These are phyloP conservation scores for Pinctada fucata DNA, from an alignment of 2,888 invertebrate genomes.

Conservation along the genomic window DNA sequence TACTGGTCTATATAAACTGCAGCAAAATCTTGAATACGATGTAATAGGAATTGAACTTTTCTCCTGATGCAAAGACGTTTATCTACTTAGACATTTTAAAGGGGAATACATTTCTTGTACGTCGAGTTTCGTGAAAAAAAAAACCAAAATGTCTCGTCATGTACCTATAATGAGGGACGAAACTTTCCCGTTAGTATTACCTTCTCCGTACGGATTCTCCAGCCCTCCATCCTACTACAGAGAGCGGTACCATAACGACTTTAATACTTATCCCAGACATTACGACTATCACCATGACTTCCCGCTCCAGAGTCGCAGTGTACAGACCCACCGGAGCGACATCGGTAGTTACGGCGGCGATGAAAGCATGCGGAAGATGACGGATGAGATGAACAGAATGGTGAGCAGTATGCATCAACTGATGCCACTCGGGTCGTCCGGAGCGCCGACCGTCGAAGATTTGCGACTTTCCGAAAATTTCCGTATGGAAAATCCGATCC, in stretches of 20 bases:
- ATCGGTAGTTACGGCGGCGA: not conserved
- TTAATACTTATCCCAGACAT: too few species aligned
- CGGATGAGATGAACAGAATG: constrained; percentile 49
- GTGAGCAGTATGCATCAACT: constrained; percentile 35
- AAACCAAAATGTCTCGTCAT: not conserved
- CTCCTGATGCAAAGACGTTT: too few species aligned
- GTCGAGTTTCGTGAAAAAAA: too few species aligned
- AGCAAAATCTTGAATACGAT: too few species aligned
- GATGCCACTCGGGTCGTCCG: constrained; percentile 26
- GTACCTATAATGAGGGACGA: not conserved
- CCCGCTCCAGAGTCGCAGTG: not conserved
- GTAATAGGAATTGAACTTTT: too few species aligned
- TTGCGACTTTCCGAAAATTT: constrained; percentile 61
- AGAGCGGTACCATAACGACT: not conserved
- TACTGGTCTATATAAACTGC: too few species aligned
- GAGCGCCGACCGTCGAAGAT: constrained; percentile 47
- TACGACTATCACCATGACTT: not conserved
- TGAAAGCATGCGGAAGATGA: constrained; percentile 45
- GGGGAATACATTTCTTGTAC: too few species aligned
- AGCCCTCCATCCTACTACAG: not conserved
- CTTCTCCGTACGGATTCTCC: not conserved
- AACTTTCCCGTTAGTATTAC: not conserved
- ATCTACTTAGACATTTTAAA: too few species aligned
- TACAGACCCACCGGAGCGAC: not conserved
- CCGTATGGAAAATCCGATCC: constrained; percentile 65